Evolutionary conservation across 2,888 invertebrate genomes (phyloP).

Genomic region (Lasioglossum villosulum): DNA sequence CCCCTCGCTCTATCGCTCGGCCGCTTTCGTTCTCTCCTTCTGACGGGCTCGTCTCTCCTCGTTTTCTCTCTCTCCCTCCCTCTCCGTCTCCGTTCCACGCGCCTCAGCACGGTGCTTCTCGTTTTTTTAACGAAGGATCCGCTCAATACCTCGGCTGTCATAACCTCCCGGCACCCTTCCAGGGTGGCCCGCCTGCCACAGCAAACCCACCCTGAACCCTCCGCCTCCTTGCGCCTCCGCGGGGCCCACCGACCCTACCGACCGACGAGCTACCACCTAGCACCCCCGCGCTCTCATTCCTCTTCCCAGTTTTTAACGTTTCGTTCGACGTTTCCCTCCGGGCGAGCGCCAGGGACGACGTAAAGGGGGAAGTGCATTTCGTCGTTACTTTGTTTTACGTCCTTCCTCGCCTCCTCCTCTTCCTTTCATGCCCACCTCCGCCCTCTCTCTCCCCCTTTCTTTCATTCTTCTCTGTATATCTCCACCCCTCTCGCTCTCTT

Average conservation of each 20-base stretch:
- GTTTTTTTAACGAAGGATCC: slow-evolving; percentile 84
- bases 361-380: slow-evolving; percentile 81
- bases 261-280: slow-evolving; percentile 67
- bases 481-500: slow-evolving; percentile 23
- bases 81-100: slow-evolving; percentile 71
- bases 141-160: slow-evolving; percentile 85
- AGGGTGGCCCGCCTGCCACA: slow-evolving; percentile 72
- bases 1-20: slow-evolving; percentile 51
- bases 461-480: slow-evolving; percentile 6
- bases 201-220: slow-evolving; percentile 66
- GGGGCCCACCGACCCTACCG: slow-evolving; percentile 66
- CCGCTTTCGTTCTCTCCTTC: slow-evolving; percentile 50
- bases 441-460: neutral
- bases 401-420: slow-evolving; percentile 69
- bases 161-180: slow-evolving; percentile 81
- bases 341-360: slow-evolving; percentile 69
- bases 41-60: slow-evolving; percentile 43
- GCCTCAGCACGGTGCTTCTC: slow-evolving; percentile 78
- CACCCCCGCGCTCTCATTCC: slow-evolving; percentile 73
- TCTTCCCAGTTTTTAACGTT: slow-evolving; percentile 83
- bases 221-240: slow-evolving; percentile 67
- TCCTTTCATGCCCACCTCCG: slow-evolving; percentile 48
- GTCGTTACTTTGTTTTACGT: slow-evolving; percentile 84
- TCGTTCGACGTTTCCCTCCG: slow-evolving; percentile 83
- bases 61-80: slow-evolving; percentile 54